Conservation (phyloP, 2,888 invertebrate genomes). For the Mamestra brassicae region DNA sequence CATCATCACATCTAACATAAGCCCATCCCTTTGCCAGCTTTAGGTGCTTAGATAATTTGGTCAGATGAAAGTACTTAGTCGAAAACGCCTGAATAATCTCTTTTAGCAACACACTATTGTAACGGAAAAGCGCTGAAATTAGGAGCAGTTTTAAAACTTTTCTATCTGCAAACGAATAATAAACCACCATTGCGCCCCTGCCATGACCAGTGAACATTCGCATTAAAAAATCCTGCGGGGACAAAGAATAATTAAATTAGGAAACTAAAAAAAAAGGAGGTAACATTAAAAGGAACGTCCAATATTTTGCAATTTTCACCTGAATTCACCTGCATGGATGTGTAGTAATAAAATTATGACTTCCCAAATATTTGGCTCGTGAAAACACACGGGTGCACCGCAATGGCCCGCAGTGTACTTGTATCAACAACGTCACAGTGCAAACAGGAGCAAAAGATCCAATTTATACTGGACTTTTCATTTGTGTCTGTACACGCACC, state of each 20-base stretch:
- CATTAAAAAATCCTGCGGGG: conserved; percentile 25
- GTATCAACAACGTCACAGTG: conserved; percentile 28
- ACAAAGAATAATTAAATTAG: conserved; percentile 19
- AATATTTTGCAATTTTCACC: conserved; percentile 33
- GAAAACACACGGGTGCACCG: conserved; percentile 44
- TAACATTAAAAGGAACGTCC: conserved; percentile 41
- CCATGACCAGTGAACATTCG: neutral
- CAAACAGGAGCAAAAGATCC: conserved; percentile 18
- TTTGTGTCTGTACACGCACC: neutral
- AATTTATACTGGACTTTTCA: conserved; percentile 1
- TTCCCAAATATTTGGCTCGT: conserved; percentile 55
- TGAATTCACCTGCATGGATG: conserved; percentile 36
- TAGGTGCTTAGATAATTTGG: neutral
- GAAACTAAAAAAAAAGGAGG: conserved; percentile 30
- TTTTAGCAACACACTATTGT: conserved; percentile 14
- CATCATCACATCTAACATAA: no score
- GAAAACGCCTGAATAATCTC: conserved; percentile 7
- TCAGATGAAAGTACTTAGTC: neutral
- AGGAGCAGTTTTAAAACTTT: neutral
- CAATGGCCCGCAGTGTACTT: conserved; percentile 55
- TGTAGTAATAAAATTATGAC: conserved; percentile 57
- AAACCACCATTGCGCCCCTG: conserved; percentile 4
- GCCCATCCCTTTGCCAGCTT: neutral
- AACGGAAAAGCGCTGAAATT: neutral
- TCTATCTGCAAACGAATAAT: conserved; percentile 13